These are phyloP conservation scores for Pelochelys cantorii DNA, from an alignment of 2,797 vertebrate species.

Conservation along the genomic window DNA sequence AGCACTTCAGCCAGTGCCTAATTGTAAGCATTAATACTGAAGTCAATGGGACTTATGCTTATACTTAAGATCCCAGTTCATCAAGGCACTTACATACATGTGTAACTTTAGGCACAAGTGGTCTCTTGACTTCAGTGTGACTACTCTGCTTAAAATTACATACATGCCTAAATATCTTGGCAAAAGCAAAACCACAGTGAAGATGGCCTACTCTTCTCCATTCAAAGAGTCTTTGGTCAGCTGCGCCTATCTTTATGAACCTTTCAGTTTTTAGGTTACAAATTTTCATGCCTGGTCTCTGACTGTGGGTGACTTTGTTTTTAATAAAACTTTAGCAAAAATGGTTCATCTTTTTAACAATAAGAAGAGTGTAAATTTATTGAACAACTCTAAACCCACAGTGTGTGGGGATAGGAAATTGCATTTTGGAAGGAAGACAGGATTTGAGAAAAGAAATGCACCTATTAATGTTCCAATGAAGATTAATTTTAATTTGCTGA, in stretches of 20 bases:
- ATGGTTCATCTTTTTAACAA: slow-evolving; percentile 26
- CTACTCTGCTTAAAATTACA: slow-evolving; percentile 45
- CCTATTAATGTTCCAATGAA: slow-evolving; percentile 21
- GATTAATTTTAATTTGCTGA: slow-evolving; percentile 42
- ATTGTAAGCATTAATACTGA: slow-evolving; percentile 5
- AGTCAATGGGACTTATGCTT: not conserved
- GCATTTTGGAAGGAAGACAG: slow-evolving; percentile 27
- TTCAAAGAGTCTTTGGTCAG: slow-evolving; percentile 26
- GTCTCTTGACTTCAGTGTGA: not conserved
- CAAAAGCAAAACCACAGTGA: not conserved
- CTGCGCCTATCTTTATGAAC: slow-evolving; percentile 32
- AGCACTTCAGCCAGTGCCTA: not conserved
- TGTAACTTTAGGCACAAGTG: not conserved
- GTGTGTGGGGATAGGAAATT: not conserved
- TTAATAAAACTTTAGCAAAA: slow-evolving; percentile 12
- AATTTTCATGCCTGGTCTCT: not conserved
- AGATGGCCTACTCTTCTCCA: not conserved
- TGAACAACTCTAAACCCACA: slow-evolving; percentile 7
- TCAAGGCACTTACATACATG: not conserved
- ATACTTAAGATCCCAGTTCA: slow-evolving; percentile 4
- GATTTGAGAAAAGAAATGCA: slow-evolving; percentile 18
- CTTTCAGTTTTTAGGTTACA: slow-evolving; percentile 37
- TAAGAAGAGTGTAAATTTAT: slow-evolving; percentile 31
- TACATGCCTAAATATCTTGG: slow-evolving; percentile 45
- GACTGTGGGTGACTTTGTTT: not conserved